Percentiles rank a stretch among this genome's conserved stretches.
phyloP scores from a whole-genome alignment of 1,140 invertebrate species.

The Colletes latitarsis region DNA sequence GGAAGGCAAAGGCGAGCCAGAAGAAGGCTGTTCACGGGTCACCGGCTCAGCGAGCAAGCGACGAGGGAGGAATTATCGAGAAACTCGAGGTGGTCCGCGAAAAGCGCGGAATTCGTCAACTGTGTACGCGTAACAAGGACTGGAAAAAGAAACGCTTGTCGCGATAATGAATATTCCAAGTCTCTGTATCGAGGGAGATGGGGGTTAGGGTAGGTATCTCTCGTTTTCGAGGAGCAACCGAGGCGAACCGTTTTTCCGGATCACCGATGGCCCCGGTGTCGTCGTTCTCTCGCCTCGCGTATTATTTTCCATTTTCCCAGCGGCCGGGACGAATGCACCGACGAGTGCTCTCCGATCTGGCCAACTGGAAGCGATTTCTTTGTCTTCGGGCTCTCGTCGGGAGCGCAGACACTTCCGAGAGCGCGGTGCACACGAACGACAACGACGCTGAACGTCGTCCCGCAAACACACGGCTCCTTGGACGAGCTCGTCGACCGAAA shows the following conservation, averaged over 20 bases:
- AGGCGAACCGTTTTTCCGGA: neutral
- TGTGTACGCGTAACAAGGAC: neutral
- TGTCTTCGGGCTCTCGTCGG: neutral
- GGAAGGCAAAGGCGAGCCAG: neutral
- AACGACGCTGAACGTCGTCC: neutral
- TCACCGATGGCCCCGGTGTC: conserved; percentile 4
- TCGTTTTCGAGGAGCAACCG: neutral
- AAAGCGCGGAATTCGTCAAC: neutral
- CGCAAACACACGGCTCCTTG: neutral
- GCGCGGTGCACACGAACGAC: too few species aligned
- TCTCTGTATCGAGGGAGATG: neutral
- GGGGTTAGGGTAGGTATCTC: too few species aligned
- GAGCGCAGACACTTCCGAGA: neutral
- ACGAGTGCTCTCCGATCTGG: conserved; percentile 15
- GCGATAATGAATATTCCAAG: neutral
- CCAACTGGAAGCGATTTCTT: conserved; percentile 27
- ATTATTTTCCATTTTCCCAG: conserved; percentile 4
- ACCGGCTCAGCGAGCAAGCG: neutral
- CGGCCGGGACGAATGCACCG: neutral
- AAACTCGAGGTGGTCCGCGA: neutral
- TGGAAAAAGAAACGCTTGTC: neutral
- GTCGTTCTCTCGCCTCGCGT: neutral
- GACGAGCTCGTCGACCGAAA: conserved; percentile 14
- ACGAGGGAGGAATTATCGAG: neutral
- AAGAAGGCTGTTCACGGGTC: neutral